Percentiles rank a stretch among this genome's conserved stretches.
Evolutionary conservation across 2,113 vertebrate species (phyloP).

Genomic region (Chaetodon auriga): DNA sequence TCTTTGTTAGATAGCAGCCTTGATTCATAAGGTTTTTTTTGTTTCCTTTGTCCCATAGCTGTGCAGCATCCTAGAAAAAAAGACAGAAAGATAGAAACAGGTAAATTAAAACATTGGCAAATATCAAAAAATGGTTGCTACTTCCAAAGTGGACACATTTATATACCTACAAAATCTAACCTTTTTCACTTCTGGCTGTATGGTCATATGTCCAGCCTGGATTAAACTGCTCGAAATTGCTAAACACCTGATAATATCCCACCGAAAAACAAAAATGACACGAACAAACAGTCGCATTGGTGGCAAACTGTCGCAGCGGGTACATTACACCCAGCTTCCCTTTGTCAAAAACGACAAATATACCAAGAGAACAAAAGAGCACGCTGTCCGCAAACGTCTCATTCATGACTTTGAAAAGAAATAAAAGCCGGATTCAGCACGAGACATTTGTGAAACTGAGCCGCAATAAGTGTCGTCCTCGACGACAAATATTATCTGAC

Average conservation of each 20-base stretch:
- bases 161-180: not conserved
- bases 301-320: slow-evolving; percentile 43
- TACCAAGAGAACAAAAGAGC: slow-evolving; percentile 79
- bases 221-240: slow-evolving; percentile 13
- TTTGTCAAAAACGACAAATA: slow-evolving; percentile 67
- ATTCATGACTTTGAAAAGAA: slow-evolving; percentile 60
- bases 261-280: not conserved
- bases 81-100: slow-evolving; percentile 11
- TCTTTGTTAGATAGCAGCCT: slow-evolving; percentile 77
- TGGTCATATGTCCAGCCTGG: slow-evolving; percentile 2
- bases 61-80: slow-evolving; percentile 75
- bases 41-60: slow-evolving; percentile 73
- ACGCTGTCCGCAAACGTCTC: slow-evolving; percentile 70
- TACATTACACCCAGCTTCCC: slow-evolving; percentile 1
- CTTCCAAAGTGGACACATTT: not conserved
- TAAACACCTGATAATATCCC: slow-evolving; percentile 16
- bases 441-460: not conserved
- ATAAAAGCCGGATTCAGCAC: not conserved
- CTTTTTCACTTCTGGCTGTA: not conserved
- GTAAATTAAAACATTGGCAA: slow-evolving; percentile 9
- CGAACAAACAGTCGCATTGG: not conserved
- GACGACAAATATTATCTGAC: not conserved
- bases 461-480: not conserved
- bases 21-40: slow-evolving; percentile 53
- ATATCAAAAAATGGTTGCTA: not conserved